Evolutionary conservation across 2,113 vertebrate species (phyloP).

Genomic region (Lagopus leucura): DNA sequence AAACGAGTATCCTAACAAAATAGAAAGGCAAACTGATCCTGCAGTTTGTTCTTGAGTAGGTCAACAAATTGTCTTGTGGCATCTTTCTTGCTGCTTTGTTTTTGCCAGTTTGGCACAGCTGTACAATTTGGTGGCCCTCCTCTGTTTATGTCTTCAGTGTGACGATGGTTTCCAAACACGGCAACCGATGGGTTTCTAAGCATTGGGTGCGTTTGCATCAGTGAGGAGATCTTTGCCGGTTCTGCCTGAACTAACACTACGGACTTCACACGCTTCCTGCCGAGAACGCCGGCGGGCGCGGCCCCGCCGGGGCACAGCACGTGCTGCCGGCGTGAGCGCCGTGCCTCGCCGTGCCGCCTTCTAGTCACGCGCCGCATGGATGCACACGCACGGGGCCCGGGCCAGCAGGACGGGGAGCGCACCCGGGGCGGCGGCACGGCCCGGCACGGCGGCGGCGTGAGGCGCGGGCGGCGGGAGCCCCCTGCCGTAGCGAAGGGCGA

Average conservation of each 20-base stretch:
- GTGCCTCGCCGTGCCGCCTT: too few species aligned
- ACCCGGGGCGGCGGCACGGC: too few species aligned
- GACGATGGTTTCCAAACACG: background rate
- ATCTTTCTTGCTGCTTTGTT: constrained; percentile 6
- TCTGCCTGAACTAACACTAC: background rate
- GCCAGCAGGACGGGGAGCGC: background rate
- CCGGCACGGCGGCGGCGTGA: too few species aligned
- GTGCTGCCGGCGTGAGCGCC: too few species aligned
- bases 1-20: background rate
- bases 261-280: too few species aligned
- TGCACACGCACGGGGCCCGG: too few species aligned
- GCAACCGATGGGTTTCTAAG: background rate
- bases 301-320: too few species aligned
- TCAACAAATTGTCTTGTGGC: background rate
- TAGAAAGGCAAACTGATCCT: background rate
- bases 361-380: too few species aligned
- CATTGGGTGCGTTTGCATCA: background rate
- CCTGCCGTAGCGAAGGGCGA: background rate
- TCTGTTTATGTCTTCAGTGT: background rate
- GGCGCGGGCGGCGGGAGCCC: background rate
- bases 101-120: background rate
- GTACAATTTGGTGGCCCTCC: background rate
- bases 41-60: background rate
- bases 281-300: too few species aligned
- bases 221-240: background rate